A percentile compares a stretch with the other conserved stretches of the same genome.
Evolutionary conservation across 2,797 vertebrate species (phyloP).

Genomic region (Enteromius thamalakanensis): DNA sequence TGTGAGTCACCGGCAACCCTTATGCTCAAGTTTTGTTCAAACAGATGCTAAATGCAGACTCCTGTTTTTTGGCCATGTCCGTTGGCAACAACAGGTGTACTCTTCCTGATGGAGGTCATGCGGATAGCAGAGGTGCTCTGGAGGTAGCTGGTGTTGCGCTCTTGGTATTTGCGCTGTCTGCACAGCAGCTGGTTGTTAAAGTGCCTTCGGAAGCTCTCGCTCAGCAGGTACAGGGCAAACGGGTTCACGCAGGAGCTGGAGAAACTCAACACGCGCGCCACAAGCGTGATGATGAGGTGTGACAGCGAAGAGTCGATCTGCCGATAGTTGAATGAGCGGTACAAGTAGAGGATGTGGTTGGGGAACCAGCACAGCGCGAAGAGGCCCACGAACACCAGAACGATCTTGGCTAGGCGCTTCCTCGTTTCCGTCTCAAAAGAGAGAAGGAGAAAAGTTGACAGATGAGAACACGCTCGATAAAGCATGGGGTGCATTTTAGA

Average conservation of each 20-base stretch:
- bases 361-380: constrained; percentile 96
- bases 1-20: background rate
- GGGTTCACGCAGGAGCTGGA: constrained; percentile 96
- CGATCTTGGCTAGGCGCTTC: constrained; percentile 92
- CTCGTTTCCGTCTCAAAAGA: constrained; percentile 89
- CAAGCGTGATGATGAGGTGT: constrained; percentile 87
- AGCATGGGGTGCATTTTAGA: background rate
- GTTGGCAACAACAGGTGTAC: constrained; percentile 70
- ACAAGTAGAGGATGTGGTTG: constrained; percentile 90
- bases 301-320: constrained; percentile 90
- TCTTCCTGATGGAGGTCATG: constrained; percentile 91
- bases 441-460: constrained; percentile 20
- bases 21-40: background rate
- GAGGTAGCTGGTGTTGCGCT: constrained; percentile 83
- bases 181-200: constrained; percentile 93
- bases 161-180: constrained; percentile 65
- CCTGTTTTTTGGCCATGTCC: constrained; percentile 75
- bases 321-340: constrained; percentile 92
- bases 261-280: constrained; percentile 90
- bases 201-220: constrained; percentile 91
- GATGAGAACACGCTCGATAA: constrained; percentile 10
- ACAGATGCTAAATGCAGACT: constrained; percentile 77
- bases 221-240: constrained; percentile 92
- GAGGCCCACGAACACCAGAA: constrained; percentile 92
- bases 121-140: constrained; percentile 88